phyloP scores from a whole-genome alignment of 2,888 invertebrate genomes.

The Linyphia triangularis region DNA sequence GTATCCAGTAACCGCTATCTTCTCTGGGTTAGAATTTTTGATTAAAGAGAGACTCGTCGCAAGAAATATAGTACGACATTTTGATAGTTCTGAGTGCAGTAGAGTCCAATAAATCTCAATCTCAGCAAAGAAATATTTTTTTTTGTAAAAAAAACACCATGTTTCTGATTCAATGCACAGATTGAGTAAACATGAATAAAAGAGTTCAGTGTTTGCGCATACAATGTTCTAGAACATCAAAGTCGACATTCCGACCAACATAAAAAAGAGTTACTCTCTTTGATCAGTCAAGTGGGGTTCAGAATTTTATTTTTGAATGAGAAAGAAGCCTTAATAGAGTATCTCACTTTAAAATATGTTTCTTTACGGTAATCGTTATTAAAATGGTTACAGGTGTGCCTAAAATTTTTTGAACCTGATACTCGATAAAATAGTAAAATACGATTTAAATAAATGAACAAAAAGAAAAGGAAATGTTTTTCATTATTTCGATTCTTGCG shows the following conservation, averaged over 20 bases:
- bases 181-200: conserved; percentile 22
- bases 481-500: conserved; percentile 17
- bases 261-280: background rate
- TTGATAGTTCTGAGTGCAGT: conserved; percentile 6
- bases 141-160: background rate
- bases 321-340: background rate
- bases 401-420: too few species aligned
- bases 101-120: conserved; percentile 39
- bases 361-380: background rate
- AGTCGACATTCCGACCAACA: background rate
- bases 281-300: background rate
- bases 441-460: too few species aligned
- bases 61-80: conserved; percentile 43
- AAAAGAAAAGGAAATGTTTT: too few species aligned
- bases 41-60: conserved; percentile 13
- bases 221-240: background rate
- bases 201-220: background rate
- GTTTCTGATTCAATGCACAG: conserved; percentile 6
- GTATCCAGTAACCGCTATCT: background rate
- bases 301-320: conserved; percentile 3
- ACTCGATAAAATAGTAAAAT: too few species aligned
- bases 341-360: background rate
- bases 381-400: too few species aligned
- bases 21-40: conserved; percentile 22
- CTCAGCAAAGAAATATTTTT: background rate